Percentiles rank a stretch among this genome's conserved stretches.
Evolutionary conservation across 2,888 invertebrate species (phyloP).

Genomic region (Tryphoninae sp.): DNA sequence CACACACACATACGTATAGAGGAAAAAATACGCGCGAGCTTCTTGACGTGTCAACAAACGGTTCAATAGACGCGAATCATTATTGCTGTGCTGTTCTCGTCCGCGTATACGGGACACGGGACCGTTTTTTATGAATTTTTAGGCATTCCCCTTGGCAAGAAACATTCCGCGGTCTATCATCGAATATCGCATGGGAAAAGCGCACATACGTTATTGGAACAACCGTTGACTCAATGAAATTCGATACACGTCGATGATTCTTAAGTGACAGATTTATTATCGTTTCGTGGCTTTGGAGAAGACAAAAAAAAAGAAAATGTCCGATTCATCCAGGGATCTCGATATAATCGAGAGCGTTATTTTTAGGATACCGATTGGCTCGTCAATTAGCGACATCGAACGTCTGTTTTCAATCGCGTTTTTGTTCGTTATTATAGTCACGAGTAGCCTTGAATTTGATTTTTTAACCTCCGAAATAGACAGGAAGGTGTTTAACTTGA

Average conservation of each 20-base stretch:
- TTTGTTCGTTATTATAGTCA: not conserved
- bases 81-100: slow-evolving; percentile 53
- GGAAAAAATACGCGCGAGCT: slow-evolving; percentile 34
- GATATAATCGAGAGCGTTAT: not conserved
- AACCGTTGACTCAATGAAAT: slow-evolving; percentile 9
- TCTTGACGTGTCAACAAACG: slow-evolving; percentile 65
- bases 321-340: not conserved
- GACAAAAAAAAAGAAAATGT: not conserved
- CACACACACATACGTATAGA: slow-evolving; percentile 2
- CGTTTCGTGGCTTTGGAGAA: slow-evolving; percentile 31
- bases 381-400: not conserved
- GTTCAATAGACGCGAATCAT: slow-evolving; percentile 64
- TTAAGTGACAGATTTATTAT: slow-evolving; percentile 13
- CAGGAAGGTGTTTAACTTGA: not conserved
- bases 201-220: not conserved
- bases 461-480: not conserved
- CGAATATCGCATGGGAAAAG: not conserved
- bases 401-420: not conserved
- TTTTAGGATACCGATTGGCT: not conserved
- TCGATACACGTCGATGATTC: slow-evolving; percentile 27
- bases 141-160: slow-evolving; percentile 29
- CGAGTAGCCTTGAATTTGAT: not conserved
- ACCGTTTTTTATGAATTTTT: slow-evolving; percentile 61
- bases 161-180: slow-evolving; percentile 9
- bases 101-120: not conserved